A percentile compares a stretch with the other conserved stretches of the same genome.
Conservation (phyloP, 2,888 invertebrate genomes). For the Dryadula phaetusa region DNA sequence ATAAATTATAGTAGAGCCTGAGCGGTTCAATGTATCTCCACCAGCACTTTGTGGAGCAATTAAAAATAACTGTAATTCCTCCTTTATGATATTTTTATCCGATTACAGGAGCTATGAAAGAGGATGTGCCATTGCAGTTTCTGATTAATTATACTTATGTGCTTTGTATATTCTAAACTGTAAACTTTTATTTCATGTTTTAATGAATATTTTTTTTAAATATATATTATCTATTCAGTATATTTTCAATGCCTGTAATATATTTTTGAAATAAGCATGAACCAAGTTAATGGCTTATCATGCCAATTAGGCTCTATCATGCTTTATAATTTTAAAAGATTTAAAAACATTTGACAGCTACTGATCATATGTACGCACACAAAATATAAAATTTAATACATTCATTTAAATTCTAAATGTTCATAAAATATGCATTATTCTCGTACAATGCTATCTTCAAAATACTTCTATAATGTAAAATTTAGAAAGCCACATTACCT, state of each 20-base stretch:
- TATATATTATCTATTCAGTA: background rate
- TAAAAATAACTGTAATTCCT: constrained; percentile 66
- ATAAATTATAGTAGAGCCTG: constrained; percentile 66
- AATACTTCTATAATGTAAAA: constrained; percentile 25
- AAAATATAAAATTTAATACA: background rate
- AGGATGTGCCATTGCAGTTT: constrained; percentile 16
- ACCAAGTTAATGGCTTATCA: too few relatives aligned
- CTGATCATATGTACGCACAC: too few relatives aligned
- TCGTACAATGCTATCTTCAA: background rate
- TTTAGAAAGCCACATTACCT: constrained; percentile 31
- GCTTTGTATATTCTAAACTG: background rate
- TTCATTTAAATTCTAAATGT: too few relatives aligned
- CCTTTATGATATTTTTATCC: constrained; percentile 33
- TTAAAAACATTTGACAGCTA: too few relatives aligned
- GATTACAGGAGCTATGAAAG: constrained; percentile 24
- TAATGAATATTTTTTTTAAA: background rate
- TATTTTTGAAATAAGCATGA: too few relatives aligned
- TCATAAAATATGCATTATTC: constrained; percentile 14
- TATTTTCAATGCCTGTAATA: too few relatives aligned
- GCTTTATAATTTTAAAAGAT: too few relatives aligned
- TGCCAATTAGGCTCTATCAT: too few relatives aligned
- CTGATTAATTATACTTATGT: constrained; percentile 20
- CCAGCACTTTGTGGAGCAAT: constrained; percentile 63
- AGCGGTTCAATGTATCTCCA: constrained; percentile 77
- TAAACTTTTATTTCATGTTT: background rate